Conservation (phyloP, 2,113 vertebrate species). For the Leptodactylus fuscus region DNA sequence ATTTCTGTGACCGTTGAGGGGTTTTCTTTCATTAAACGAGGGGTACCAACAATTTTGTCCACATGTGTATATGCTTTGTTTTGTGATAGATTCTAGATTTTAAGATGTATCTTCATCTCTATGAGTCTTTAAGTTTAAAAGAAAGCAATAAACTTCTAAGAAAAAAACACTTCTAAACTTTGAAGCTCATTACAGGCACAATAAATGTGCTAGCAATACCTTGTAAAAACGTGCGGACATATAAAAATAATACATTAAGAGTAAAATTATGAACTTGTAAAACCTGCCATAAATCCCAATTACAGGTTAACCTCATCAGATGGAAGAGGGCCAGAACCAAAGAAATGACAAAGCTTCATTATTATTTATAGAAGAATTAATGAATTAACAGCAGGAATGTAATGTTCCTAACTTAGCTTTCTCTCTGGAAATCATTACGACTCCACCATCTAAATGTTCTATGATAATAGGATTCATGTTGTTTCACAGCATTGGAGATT, state of each 20-base stretch:
- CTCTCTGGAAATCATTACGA: slow-evolving; percentile 50
- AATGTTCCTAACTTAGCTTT: slow-evolving; percentile 42
- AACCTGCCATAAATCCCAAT: slow-evolving; percentile 46
- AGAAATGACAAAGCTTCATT: slow-evolving; percentile 50
- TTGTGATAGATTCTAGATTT: neutral
- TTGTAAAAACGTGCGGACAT: slow-evolving; percentile 1
- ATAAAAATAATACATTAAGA: slow-evolving; percentile 42
- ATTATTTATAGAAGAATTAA: slow-evolving; percentile 53
- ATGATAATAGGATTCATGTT: slow-evolving; percentile 49
- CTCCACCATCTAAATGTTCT: slow-evolving; percentile 42
- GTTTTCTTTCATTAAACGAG: no score
- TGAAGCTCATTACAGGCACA: neutral
- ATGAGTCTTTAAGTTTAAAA: neutral
- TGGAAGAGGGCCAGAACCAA: slow-evolving; percentile 28
- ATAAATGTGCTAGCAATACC: neutral
- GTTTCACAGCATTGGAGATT: slow-evolving; percentile 34
- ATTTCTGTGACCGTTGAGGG: no score
- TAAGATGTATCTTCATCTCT: neutral
- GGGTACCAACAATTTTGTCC: no score
- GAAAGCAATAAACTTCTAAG: neutral
- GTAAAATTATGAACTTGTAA: slow-evolving; percentile 28
- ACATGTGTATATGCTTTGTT: no score
- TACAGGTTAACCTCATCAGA: slow-evolving; percentile 50
- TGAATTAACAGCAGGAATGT: slow-evolving; percentile 52
- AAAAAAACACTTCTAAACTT: neutral